Evolutionary conservation across 2,113 vertebrate genomes (phyloP).

Genomic region (Bubo scandiacus): DNA sequence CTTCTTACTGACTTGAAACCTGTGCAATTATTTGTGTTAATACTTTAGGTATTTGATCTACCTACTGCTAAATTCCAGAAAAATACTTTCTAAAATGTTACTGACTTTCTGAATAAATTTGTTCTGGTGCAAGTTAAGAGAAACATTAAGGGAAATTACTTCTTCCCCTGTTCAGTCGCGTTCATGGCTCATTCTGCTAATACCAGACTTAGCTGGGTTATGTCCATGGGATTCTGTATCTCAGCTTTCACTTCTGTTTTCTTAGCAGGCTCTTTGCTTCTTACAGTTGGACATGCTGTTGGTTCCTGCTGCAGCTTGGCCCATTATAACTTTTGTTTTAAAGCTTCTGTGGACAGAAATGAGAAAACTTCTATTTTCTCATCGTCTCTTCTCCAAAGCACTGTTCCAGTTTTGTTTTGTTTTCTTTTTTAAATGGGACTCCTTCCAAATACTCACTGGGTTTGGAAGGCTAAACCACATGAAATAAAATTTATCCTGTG

Average conservation of each 20-base stretch:
- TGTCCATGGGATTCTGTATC: background rate
- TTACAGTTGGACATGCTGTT: background rate
- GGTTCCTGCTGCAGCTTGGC: background rate
- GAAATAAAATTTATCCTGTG: background rate
- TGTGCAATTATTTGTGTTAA: background rate
- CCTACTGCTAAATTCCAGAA: background rate
- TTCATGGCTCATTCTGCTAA: background rate
- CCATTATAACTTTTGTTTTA: background rate
- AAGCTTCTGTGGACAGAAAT: background rate
- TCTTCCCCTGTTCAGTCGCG: background rate
- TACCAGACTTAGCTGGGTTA: background rate
- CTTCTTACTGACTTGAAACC: background rate
- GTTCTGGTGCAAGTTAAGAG: background rate
- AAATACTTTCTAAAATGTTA: background rate
- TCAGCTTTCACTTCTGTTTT: background rate
- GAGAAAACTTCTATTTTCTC: background rate
- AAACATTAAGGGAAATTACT: background rate
- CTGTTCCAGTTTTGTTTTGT: background rate
- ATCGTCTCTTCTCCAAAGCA: background rate
- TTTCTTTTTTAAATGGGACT: background rate
- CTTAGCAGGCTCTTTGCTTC: background rate
- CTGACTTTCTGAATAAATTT: background rate
- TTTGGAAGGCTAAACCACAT: background rate
- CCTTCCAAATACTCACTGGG: background rate
- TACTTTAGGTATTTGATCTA: background rate